Evolutionary conservation across 2,888 invertebrate genomes (phyloP).

Genomic region (Marasmarcha lunaedactyla): DNA sequence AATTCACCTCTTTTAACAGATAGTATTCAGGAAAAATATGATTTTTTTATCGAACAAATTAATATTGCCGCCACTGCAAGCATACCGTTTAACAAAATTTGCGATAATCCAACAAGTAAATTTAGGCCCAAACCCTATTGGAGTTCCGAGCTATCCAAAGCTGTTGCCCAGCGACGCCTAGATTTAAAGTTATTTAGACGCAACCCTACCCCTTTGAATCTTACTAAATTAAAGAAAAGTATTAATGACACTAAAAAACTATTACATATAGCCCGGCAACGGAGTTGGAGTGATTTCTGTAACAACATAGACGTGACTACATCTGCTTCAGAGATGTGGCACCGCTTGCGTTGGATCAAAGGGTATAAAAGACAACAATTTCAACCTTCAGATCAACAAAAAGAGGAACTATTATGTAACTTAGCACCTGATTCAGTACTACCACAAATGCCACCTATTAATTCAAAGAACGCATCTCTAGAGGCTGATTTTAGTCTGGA

Average conservation of each 20-base stretch:
- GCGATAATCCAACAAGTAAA: constrained; percentile 1
- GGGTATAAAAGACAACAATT: too few species aligned
- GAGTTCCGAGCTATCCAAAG: constrained; percentile 7
- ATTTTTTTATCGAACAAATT: constrained; percentile 4
- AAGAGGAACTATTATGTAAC: too few species aligned
- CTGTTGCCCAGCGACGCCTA: constrained; percentile 9
- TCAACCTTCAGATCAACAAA: too few species aligned
- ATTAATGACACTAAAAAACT: background rate
- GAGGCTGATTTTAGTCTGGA: too few species aligned
- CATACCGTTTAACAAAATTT: constrained; percentile 8
- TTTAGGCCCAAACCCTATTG: constrained; percentile 12
- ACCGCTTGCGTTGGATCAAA: constrained; percentile 9
- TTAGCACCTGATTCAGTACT: too few species aligned
- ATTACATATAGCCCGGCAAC: constrained; percentile 2
- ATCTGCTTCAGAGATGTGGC: constrained; percentile 6
- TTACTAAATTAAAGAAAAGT: constrained; percentile 5
- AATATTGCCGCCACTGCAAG: constrained; percentile 4
- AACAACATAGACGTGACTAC: constrained; percentile 2
- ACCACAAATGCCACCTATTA: too few species aligned
- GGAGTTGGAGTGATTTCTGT: constrained; percentile 7
- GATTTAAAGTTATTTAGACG: constrained; percentile 9
- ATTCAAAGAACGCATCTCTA: too few species aligned
- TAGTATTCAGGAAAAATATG: constrained; percentile 6
- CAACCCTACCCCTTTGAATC: constrained; percentile 10
- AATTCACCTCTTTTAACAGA: too few species aligned